These are phyloP conservation scores for Globodera rostochiensis DNA, from an alignment of 1,140 invertebrate genomes.

Conservation along the genomic window DNA sequence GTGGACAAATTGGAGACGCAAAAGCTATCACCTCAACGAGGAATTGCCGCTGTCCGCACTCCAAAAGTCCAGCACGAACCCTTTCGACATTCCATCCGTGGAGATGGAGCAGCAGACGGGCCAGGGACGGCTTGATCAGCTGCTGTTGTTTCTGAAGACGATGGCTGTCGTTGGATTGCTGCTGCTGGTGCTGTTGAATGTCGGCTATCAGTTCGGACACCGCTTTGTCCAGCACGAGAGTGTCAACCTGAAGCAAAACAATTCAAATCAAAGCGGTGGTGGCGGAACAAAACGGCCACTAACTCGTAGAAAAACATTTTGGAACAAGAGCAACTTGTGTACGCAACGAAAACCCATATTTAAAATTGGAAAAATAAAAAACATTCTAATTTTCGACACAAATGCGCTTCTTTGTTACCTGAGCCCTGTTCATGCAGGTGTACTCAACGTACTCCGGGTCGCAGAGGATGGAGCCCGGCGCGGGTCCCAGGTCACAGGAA, in stretches of 20 bases:
- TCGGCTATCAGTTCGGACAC: slow-evolving; percentile 26
- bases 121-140: slow-evolving; percentile 37
- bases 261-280: background rate
- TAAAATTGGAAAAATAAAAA: no score
- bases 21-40: slow-evolving; percentile 8
- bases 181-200: background rate
- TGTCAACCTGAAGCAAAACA: background rate
- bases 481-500: slow-evolving; percentile 22
- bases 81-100: slow-evolving; percentile 48
- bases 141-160: background rate
- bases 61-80: slow-evolving; percentile 21
- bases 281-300: no score
- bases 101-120: slow-evolving; percentile 43
- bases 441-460: slow-evolving; percentile 46
- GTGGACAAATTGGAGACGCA: background rate
- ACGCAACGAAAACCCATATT: no score
- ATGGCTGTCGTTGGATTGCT: background rate
- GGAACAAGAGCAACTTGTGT: no score
- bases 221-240: slow-evolving; percentile 8
- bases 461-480: slow-evolving; percentile 31
- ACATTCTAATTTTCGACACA: background rate
- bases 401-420: slow-evolving; percentile 25
- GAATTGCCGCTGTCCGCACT: slow-evolving; percentile 2
- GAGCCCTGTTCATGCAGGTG: slow-evolving; percentile 33
- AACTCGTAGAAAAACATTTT: no score